phyloP scores from a whole-genome alignment of 2,888 invertebrate genomes.

The Crossocerus cetratus region DNA sequence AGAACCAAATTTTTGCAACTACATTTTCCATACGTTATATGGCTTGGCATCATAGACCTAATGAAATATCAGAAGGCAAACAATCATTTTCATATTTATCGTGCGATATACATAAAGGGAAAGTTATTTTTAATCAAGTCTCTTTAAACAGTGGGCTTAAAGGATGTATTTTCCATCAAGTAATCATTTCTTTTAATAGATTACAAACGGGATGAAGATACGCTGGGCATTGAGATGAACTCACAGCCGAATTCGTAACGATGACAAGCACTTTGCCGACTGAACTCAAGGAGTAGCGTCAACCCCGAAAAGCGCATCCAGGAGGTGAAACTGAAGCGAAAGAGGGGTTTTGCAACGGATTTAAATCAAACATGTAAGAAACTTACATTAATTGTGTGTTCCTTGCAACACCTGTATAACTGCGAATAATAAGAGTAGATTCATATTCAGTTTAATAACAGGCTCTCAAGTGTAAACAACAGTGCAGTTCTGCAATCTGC shows the following conservation, averaged over 20 bases:
- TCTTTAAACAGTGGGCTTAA: constrained; percentile 15
- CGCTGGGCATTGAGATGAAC: constrained; percentile 68
- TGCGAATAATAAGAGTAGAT: too few relatives aligned
- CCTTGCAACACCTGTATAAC: too few relatives aligned
- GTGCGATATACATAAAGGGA: constrained; percentile 3
- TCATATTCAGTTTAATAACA: too few relatives aligned
- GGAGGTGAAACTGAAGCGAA: too few relatives aligned
- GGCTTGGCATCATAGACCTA: constrained; percentile 25
- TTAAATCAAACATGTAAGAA: too few relatives aligned
- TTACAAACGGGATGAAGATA: constrained; percentile 67
- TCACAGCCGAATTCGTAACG: constrained; percentile 54
- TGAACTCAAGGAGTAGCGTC: constrained; percentile 28
- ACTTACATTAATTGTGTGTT: too few relatives aligned
- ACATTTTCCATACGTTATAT: constrained; percentile 16
- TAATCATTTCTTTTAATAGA: constrained; percentile 70
- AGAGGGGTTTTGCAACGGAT: too few relatives aligned
- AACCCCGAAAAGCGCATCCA: neutral
- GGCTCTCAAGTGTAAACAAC: too few relatives aligned
- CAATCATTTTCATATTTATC: constrained; percentile 32
- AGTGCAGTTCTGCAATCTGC: too few relatives aligned
- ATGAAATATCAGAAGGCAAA: constrained; percentile 24
- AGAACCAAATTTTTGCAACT: constrained; percentile 41
- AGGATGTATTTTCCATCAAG: constrained; percentile 42
- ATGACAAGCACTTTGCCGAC: constrained; percentile 34
- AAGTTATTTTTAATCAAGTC: constrained; percentile 29